These are phyloP conservation scores for Steromphala cineraria DNA, from an alignment of 2,888 invertebrate species.

Conservation along the genomic window DNA sequence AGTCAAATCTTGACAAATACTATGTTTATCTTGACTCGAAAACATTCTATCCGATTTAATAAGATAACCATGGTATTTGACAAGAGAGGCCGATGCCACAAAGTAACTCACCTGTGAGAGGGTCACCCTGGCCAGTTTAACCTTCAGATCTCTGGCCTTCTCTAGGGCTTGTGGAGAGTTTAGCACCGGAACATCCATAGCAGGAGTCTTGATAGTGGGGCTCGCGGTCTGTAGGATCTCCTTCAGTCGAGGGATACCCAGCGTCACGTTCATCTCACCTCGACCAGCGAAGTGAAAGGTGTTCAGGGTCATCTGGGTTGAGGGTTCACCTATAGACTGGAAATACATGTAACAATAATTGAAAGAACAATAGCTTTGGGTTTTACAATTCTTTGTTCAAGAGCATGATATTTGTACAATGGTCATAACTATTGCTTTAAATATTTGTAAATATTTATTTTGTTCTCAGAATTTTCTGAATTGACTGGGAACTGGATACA, in stretches of 20 bases:
- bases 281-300: conserved; percentile 99
- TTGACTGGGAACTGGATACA: too few relatives aligned
- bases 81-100: not conserved
- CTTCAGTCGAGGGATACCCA: conserved; percentile 97
- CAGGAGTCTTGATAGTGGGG: conserved; percentile 94
- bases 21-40: too few relatives aligned
- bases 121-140: conserved; percentile 80
- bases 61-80: conserved; percentile 15
- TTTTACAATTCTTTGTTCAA: too few relatives aligned
- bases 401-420: too few relatives aligned
- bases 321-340: conserved; percentile 96
- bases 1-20: too few relatives aligned
- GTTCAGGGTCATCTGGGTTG: conserved; percentile 99
- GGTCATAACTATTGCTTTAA: too few relatives aligned
- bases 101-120: conserved; percentile 79
- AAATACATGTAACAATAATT: not conserved
- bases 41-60: too few relatives aligned
- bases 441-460: too few relatives aligned
- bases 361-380: not conserved
- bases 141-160: conserved; percentile 83
- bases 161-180: conserved; percentile 71
- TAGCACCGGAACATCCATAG: conserved; percentile 93
- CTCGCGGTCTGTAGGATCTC: conserved; percentile 98
- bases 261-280: conserved; percentile 99
- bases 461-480: too few relatives aligned